Evolutionary conservation across 2,797 vertebrate species (phyloP).

Genomic region (Triplophysa yarkandensis): DNA sequence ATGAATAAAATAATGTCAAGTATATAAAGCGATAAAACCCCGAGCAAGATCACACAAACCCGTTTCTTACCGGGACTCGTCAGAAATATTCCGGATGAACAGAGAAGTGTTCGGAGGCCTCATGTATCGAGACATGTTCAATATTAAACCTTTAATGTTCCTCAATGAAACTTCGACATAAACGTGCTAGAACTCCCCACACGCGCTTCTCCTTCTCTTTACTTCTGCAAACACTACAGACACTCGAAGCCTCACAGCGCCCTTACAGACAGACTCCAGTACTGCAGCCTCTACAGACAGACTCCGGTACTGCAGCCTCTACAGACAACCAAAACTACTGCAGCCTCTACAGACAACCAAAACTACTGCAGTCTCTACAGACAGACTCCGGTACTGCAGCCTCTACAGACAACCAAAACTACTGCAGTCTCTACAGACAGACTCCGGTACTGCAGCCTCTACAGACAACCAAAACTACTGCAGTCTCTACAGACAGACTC

Average conservation of each 20-base stretch:
- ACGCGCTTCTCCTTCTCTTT: neutral
- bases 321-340: too few species aligned
- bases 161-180: neutral
- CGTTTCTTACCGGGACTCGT: constrained; percentile 86
- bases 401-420: too few species aligned
- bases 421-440: too few species aligned
- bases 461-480: too few species aligned
- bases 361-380: too few species aligned
- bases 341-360: too few species aligned
- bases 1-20: too few species aligned
- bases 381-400: too few species aligned
- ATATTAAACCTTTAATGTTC: neutral
- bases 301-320: too few species aligned
- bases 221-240: neutral
- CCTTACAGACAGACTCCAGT: neutral
- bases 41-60: neutral
- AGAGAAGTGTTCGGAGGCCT: constrained; percentile 91
- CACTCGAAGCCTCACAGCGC: neutral
- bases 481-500: too few species aligned
- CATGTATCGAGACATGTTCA: constrained; percentile 84
- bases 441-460: too few species aligned
- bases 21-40: neutral
- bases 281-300: neutral
- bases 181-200: neutral
- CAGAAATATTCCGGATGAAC: constrained; percentile 91